These are phyloP conservation scores for Indicator maculatus DNA, from an alignment of 2,113 vertebrate genomes.

Conservation along the genomic window DNA sequence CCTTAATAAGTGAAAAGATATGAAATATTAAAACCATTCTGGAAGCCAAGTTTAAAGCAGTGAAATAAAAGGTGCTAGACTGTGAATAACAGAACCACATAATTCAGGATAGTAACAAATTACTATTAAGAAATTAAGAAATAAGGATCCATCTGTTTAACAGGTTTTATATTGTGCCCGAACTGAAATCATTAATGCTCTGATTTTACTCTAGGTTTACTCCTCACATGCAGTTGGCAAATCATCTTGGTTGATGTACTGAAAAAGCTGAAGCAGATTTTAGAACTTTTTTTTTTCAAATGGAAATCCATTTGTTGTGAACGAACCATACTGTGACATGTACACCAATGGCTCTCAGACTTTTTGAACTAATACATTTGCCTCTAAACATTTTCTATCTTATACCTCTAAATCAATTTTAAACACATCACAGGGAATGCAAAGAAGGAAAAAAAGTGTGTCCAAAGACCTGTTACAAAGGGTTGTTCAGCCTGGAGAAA, in stretches of 20 bases:
- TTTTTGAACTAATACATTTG: neutral
- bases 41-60: neutral
- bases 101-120: neutral
- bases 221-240: neutral
- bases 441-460: neutral
- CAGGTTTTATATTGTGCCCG: neutral
- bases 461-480: neutral
- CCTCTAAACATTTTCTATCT: neutral
- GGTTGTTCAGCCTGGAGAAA: too few species aligned
- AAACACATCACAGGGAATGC: neutral
- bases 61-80: neutral
- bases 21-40: neutral
- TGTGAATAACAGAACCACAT: neutral
- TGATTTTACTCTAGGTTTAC: neutral
- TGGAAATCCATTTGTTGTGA: neutral
- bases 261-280: neutral
- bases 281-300: neutral
- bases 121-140: neutral
- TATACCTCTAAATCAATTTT: neutral
- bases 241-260: neutral
- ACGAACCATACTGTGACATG: fast-evolving
- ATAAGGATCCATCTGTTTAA: neutral
- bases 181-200: neutral
- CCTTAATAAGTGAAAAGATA: neutral
- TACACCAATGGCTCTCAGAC: neutral